Evolutionary conservation across 2,888 invertebrate genomes (phyloP), one percentile per base, ranked within the genome.

Genomic region (Acleris literana): DNA sequence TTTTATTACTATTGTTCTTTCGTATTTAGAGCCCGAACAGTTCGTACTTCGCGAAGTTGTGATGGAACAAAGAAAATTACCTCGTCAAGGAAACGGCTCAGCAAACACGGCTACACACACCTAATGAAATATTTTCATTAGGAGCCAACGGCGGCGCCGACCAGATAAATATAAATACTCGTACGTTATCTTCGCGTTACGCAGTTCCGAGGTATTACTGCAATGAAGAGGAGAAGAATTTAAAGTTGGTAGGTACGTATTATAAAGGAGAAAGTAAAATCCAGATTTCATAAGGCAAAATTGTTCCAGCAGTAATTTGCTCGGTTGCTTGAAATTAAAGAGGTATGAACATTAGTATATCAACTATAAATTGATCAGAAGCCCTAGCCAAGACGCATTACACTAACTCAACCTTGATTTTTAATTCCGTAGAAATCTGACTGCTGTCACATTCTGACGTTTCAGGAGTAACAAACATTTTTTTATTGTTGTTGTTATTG

Each of bases 91-190:
- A 72, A 76, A 74, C 69, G 73, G 69, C 72, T 69, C 66, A 63
- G 69, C 74, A 77, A 74, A 76, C 73, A 72, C 59, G 53, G 65
- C 64, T 64, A 70, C 64, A 68, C 69, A 33, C 54, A 67, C 68
- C 68, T 82, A 82, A 82, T 83, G 74, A 80, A 83, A 83, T 82
- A 83, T 82, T 81, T 81, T 79, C 80, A 83, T 83, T 80, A 81
- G 71, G 70, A 63, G 69, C 63, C 57, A 66, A 68, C 72, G 65
- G 58, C 57, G 64, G 59, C 62, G 72, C 59, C 62, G 71, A 73
- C 72, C 73, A 71, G 66, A 72, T 71, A 78, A 78, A 80, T 75
- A 72, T 71, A 78, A 78, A 80, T 76, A 80, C 73, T 69, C 71
- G 52, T 68, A 65, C 69, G 69, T 68, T 55, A 55, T 33, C 53